Evolutionary conservation across 2,113 vertebrate genomes (phyloP).

Genomic region (Psephotus haematonotus): DNA sequence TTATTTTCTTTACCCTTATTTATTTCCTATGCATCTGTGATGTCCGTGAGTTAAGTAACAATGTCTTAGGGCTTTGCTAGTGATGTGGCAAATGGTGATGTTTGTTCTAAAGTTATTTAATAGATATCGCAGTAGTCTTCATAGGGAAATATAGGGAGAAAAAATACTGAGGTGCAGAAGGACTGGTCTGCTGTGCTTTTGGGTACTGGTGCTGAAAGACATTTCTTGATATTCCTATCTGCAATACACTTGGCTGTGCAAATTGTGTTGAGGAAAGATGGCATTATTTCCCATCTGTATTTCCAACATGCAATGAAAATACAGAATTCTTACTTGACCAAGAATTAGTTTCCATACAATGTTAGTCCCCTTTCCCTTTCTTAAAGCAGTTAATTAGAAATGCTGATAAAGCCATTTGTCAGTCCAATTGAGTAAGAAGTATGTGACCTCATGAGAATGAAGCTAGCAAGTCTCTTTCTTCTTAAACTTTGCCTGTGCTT

Average conservation of each 20-base stretch:
- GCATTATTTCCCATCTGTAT: neutral
- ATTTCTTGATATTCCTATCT: neutral
- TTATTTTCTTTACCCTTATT: conserved; percentile 17
- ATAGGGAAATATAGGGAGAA: neutral
- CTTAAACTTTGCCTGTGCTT: neutral
- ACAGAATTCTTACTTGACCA: neutral
- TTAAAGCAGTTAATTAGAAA: neutral
- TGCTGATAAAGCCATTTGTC: neutral
- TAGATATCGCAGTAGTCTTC: neutral
- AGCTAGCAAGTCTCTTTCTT: neutral
- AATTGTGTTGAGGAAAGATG: neutral
- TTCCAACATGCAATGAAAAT: neutral
- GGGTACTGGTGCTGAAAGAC: neutral
- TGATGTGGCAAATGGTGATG: neutral
- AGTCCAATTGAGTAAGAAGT: neutral
- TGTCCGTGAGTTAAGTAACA: neutral
- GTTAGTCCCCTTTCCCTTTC: neutral
- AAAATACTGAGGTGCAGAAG: neutral
- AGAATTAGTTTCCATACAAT: neutral
- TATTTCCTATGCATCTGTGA: neutral
- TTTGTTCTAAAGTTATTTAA: conserved; percentile 17
- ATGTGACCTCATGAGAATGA: neutral
- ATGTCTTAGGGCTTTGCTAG: neutral
- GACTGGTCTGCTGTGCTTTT: neutral
- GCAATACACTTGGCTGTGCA: neutral